These are phyloP conservation scores for Ethmia dodecea DNA, from an alignment of 2,888 invertebrate species.

Conservation along the genomic window DNA sequence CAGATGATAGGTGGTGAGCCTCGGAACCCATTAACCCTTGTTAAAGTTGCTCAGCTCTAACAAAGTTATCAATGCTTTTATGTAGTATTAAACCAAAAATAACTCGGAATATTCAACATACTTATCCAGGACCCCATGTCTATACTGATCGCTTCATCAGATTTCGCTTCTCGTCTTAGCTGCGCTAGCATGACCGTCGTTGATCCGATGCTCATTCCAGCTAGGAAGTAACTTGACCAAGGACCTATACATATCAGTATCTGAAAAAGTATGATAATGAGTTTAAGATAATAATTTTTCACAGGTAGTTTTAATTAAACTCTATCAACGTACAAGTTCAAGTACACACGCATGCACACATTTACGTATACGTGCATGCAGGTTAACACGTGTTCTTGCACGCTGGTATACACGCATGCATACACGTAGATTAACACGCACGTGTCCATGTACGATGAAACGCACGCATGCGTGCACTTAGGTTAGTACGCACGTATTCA, in stretches of 20 bases:
- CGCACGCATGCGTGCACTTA: too few species aligned
- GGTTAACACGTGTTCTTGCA: too few species aligned
- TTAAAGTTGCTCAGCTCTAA: neutral
- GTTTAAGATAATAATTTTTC: too few species aligned
- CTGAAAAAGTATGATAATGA: neutral
- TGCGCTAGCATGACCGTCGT: slow-evolving; percentile 27
- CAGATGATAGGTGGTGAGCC: neutral
- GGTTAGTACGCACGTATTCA: too few species aligned
- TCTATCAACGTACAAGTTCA: too few species aligned
- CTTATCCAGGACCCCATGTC: neutral
- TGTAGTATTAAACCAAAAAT: neutral
- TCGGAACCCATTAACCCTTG: neutral
- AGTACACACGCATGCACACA: too few species aligned
- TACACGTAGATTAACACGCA: too few species aligned
- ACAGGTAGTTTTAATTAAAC: too few species aligned
- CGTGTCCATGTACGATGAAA: too few species aligned
- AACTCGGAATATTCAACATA: too few species aligned
- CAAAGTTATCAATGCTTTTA: neutral
- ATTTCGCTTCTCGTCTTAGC: slow-evolving; percentile 24
- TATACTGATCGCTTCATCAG: slow-evolving; percentile 8
- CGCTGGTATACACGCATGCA: too few species aligned
- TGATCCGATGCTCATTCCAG: slow-evolving; percentile 10
- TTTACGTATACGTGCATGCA: too few species aligned
- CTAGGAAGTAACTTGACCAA: neutral
- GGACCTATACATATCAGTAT: neutral